Conservation (phyloP, 2,888 invertebrate species). For the Perdita meconis region DNA sequence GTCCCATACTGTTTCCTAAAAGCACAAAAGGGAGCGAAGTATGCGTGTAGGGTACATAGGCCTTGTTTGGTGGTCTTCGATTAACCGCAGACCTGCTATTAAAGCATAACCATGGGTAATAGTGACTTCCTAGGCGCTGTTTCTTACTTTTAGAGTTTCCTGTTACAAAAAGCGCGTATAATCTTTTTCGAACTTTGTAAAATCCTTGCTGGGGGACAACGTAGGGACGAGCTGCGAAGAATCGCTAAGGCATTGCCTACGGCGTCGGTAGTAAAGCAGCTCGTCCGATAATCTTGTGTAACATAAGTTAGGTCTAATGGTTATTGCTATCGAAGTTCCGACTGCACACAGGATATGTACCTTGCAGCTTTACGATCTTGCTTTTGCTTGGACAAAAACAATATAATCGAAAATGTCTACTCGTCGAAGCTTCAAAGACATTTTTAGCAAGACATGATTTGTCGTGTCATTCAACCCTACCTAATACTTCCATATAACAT, state of each 20-base stretch:
- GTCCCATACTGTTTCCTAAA: too few species aligned
- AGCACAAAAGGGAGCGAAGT: too few species aligned
- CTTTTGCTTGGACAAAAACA: too few species aligned
- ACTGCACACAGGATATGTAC: too few species aligned
- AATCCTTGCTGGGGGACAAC: conserved; percentile 49
- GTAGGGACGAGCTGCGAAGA: conserved; percentile 64
- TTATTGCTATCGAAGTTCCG: too few species aligned
- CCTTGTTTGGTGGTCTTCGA: conserved; percentile 55
- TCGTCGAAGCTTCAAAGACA: too few species aligned
- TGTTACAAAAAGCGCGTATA: conserved; percentile 56
- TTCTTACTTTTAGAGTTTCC: conserved; percentile 26
- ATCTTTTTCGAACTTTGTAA: conserved; percentile 55
- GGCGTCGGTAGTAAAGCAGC: conserved; percentile 60
- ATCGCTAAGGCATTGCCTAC: conserved; percentile 62
- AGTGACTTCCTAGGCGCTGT: conserved; percentile 56
- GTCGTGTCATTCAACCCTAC: too few species aligned
- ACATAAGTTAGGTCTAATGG: too few species aligned
- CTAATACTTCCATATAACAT: not conserved
- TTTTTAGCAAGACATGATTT: not conserved
- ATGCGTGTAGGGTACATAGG: too few species aligned
- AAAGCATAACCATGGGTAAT: conserved; percentile 57
- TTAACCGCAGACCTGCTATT: conserved; percentile 36
- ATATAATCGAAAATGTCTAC: too few species aligned
- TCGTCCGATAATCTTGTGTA: conserved; percentile 53
- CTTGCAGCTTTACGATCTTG: too few species aligned